Evolutionary conservation across 1,140 invertebrate genomes (phyloP), one percentile per base, ranked within the genome.

Genomic region (Drosophila truncata): DNA sequence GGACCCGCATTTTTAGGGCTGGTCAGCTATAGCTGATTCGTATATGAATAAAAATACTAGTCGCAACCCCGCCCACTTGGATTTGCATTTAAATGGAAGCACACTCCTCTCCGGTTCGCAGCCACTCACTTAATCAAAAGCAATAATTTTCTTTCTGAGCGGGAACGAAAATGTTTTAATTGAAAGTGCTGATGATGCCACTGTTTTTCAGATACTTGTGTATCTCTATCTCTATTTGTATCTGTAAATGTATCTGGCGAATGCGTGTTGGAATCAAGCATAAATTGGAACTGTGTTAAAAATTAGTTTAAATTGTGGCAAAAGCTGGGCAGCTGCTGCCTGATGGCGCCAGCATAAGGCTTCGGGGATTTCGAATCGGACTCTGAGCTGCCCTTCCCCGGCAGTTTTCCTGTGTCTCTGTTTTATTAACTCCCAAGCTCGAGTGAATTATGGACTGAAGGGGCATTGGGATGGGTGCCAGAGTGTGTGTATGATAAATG

Each of bases 151-250:
- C 63, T 46, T 72, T 72, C 72, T 54, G 61, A 73, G 55, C 67
- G 81, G 60, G 73, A 85, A 74, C 73, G 72, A 87, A 87, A 84
- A 84, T 87, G 80, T 78, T 90, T 88, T 88, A 88, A 87, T 87
- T 87, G 84, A 87, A 88, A 84, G 83, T 87, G 83, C 62, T 77
- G 74, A 60, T 72, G 82, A 82, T 71, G 82, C 72, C 59, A 61
- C 73, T 72, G 65, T 63, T 33, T 59, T 37, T 25, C 57, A 64
- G 62, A 60, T 46, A 37, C 29, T n/a, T 18, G 4, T 18, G 27
- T 23, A 49, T 58, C 27, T 50, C 23, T 57, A 10, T 8, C 47
- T 50, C 18, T 65, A 10, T 4, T 37, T 59, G 59, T 52, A 50
- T 65, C 23, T 35, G 54, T 50, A 50, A 52, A 16, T 57, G 64